These are phyloP conservation scores for Chaetodon trifascialis DNA, from an alignment of 2,113 vertebrate genomes.

Conservation along the genomic window DNA sequence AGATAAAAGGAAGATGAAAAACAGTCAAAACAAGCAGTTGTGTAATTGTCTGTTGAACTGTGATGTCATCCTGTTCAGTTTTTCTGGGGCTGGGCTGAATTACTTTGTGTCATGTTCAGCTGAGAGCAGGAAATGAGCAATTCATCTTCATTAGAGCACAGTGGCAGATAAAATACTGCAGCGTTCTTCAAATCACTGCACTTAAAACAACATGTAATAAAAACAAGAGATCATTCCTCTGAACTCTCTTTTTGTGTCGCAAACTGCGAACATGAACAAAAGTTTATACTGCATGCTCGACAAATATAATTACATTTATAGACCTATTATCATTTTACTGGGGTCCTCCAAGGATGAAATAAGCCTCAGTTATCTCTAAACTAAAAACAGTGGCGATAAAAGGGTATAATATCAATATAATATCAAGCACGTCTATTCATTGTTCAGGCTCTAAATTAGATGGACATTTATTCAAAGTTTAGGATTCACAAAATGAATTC, in stretches of 20 bases:
- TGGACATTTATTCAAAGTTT: no score
- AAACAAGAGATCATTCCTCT: not conserved
- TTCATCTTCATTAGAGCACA: slow-evolving; percentile 15
- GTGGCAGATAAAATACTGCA: slow-evolving; percentile 15
- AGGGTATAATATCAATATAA: not conserved
- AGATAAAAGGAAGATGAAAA: not conserved
- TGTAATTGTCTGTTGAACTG: not conserved
- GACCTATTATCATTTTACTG: not conserved
- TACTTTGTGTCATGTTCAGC: slow-evolving; percentile 16
- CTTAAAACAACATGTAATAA: not conserved
- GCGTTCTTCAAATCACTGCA: not conserved
- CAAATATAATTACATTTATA: not conserved
- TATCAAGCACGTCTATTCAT: no score
- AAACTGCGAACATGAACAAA: not conserved
- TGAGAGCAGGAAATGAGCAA: slow-evolving; percentile 6
- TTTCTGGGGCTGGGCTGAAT: not conserved
- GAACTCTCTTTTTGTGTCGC: not conserved
- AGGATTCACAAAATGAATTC: not conserved
- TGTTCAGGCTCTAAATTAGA: no score
- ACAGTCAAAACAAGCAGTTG: not conserved
- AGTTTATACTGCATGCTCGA: not conserved
- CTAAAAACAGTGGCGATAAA: not conserved
- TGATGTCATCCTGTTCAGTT: not conserved
- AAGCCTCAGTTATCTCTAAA: not conserved
- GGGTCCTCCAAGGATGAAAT: not conserved